Base-by-base conservation (phyloP, 2,113 vertebrate species). In the Hepsetus odoe region DNA sequence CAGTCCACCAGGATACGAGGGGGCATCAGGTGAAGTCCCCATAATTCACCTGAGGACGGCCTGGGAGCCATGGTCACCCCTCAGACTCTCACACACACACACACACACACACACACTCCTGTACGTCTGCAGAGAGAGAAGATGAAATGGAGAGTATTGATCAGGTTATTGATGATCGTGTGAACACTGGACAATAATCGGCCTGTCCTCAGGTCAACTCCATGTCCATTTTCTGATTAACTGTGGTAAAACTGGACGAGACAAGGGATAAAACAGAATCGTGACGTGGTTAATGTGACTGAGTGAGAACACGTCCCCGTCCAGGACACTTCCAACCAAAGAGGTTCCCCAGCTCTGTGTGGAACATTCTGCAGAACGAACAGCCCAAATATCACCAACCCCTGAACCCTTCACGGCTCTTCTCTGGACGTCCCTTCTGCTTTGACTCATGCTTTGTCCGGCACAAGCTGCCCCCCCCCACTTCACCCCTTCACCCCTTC, bases 1-100 rank as follows among this genome's bases (percentile, higher is more conserved):
- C 93, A 94, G 81, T 94, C 93, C 86, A 94, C 93, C 87, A 91
- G 88, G 86, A 94, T 94, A 35, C 91, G 89, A 0, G 93, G 93
- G 81, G 92, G 93, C 93, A 94, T 94, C 79, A 94, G 87, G 65
- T 94, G 93, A 13, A 94, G 91, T 1, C 93, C 93, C 93, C 93
- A 94, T 77, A 94, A 83, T 72, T 94, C 93, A 56, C 93, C 93
- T 24, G 93, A 94, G 0, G 92, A 94, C 0, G 93, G 93, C 20
- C 92, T 86, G n/a, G 93, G 93, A 0, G 72, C 91, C 93, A 94
- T 94, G 85, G 72, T 84, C 74, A 13, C 89, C 89, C 70, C 82
- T 46, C 0, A 87, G 85, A 67, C 89, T 42, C 14, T 38, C 71
- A 66, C 77, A 26, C 72, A 82, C 67, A 73, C 49, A 24, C 70